Base-by-base conservation (phyloP, 2,797 vertebrate genomes). In the Falco peregrinus region DNA sequence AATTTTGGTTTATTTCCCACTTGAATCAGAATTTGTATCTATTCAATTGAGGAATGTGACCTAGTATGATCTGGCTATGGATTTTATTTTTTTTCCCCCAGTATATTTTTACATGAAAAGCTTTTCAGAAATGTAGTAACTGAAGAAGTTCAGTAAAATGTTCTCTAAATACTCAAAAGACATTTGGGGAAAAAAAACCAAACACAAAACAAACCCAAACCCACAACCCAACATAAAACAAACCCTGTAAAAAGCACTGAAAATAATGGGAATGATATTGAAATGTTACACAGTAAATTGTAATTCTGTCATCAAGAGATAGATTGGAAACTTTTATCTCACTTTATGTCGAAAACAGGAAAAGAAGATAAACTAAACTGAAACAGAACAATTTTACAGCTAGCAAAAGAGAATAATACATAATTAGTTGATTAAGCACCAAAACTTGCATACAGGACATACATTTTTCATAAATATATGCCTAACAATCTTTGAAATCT, bases 181-280 rank as follows among this genome's bases (percentile, higher is more conserved):
- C 5, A 35, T 70, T 60, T 5, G 0, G 20, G 37, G 11, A 10
- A 39, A 8, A 25, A 57, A 48, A 63, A 39, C 11, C 41, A 13
- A 0, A 3, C 2, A 0, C 3, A 35, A 43, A 67, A 10, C 6
- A 54, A 50, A 29, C 2, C 19, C 13, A 22, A 45, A 39, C 31
- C 2, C 12, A 45, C 43, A 74, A 25, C 4, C 1, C 31, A 26
- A 54, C 7, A 70, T 45, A 17, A 47, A 60, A 39, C 13, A 35
- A 59, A 31, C 4, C 11, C 22, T n/a, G 17, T 41, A 35, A 29
- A 90, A 69, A 67, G 1, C 13, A 81, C 24, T 33, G 33, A 78
- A 86, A 89, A 77, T 29, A 64, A 6, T 29, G 17, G 13, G 14
- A 90, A 73, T 20, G 2, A 20, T 80, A 79, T 84, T 60, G 50